These are phyloP conservation scores for Agrochola lota DNA, from an alignment of 2,888 invertebrate genomes.

Conservation along the genomic window DNA sequence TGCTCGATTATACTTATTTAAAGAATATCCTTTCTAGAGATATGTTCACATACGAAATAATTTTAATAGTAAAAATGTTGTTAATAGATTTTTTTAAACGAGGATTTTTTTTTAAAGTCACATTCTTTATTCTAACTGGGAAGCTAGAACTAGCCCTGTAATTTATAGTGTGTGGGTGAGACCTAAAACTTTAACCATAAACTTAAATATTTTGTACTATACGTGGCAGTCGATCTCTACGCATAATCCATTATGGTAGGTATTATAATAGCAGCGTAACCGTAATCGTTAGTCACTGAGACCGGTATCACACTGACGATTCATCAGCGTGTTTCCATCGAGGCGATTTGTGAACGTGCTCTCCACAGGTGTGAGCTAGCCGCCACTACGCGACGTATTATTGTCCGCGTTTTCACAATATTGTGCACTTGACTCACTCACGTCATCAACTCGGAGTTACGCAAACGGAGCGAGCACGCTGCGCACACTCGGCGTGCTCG, in stretches of 20 bases:
- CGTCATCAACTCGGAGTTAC: no score
- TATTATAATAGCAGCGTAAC: not conserved
- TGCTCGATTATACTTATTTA: not conserved
- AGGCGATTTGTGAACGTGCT: no score
- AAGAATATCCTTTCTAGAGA: not conserved
- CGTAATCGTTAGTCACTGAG: not conserved
- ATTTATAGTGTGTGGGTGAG: slow-evolving; percentile 9
- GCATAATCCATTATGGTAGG: not conserved
- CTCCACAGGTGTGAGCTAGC: no score
- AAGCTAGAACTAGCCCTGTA: not conserved
- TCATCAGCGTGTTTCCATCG: no score
- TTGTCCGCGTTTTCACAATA: no score
- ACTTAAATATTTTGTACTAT: not conserved
- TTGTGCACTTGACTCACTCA: no score
- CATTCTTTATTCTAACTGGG: not conserved
- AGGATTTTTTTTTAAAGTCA: no score
- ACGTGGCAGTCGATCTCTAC: not conserved
- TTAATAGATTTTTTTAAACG: no score
- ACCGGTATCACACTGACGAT: no score
- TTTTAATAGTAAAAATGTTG: not conserved
- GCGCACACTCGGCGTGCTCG: no score
- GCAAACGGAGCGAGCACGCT: no score
- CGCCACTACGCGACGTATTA: no score
- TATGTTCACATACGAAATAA: not conserved
- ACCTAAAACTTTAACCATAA: slow-evolving; percentile 6